phyloP scores from a whole-genome alignment of 1,140 invertebrate species.

The Lithobius niger region DNA sequence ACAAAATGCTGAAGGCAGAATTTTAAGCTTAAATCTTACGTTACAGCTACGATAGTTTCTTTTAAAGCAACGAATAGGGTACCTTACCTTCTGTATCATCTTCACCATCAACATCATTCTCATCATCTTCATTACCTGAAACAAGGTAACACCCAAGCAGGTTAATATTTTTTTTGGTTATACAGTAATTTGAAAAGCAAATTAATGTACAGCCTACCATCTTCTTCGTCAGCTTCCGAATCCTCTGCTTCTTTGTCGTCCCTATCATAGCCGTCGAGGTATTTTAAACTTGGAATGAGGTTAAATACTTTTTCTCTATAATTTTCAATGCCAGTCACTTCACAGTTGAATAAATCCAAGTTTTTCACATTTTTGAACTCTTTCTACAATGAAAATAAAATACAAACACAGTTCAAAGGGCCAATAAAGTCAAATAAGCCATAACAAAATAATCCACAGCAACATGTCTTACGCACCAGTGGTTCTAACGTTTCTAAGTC shows the following conservation, averaged over 20 bases:
- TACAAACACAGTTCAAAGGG: no score
- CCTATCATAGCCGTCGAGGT: conserved; percentile 67
- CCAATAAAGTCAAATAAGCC: no score
- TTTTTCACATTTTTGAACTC: conserved; percentile 70
- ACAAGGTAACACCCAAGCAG: background rate
- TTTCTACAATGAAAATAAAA: conserved; percentile 39
- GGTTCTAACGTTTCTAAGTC: conserved; percentile 82
- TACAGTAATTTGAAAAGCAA: background rate
- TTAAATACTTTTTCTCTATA: conserved; percentile 90
- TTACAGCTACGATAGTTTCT: no score
- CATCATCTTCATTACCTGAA: conserved; percentile 17
- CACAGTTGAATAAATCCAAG: conserved; percentile 93
- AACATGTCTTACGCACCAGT: conserved; percentile 42
- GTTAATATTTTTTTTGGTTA: background rate
- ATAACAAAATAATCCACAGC: conserved; percentile 6
- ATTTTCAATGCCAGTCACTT: conserved; percentile 75
- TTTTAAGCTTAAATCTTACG: no score
- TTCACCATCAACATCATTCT: conserved; percentile 16
- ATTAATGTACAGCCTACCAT: background rate
- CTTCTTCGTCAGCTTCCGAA: conserved; percentile 15
- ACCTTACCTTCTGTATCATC: conserved; percentile 11
- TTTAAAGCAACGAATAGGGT: no score
- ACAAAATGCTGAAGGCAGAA: no score
- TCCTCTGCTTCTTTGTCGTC: conserved; percentile 14
- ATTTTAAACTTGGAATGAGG: conserved; percentile 73